Evolutionary conservation across 2,888 invertebrate genomes (phyloP).

Genomic region (Tethea ocularis): DNA sequence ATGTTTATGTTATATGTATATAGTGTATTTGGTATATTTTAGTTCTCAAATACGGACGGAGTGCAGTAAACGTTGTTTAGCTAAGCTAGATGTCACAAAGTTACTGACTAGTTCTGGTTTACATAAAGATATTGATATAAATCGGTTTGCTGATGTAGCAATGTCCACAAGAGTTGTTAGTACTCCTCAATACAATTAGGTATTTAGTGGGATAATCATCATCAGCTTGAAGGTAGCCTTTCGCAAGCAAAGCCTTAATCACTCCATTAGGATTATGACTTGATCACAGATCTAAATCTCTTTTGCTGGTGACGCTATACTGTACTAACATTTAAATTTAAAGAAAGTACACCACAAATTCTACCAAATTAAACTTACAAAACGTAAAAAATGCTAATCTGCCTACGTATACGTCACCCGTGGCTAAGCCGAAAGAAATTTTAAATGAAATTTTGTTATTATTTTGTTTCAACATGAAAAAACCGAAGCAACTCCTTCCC

Average conservation of each 20-base stretch:
- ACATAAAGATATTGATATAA: not conserved
- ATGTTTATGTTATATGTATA: not conserved
- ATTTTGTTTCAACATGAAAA: not conserved
- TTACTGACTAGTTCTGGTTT: not conserved
- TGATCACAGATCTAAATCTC: not conserved
- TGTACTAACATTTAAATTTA: not conserved
- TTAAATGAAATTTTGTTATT: slow-evolving; percentile 2
- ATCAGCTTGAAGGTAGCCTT: not conserved
- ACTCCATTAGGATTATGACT: not conserved
- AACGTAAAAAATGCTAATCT: not conserved
- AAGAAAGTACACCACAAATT: not conserved
- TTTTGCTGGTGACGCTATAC: not conserved
- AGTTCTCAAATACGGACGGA: too few species aligned
- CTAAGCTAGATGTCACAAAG: not conserved
- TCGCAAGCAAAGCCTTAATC: not conserved
- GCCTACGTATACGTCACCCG: not conserved
- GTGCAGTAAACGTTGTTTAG: not conserved
- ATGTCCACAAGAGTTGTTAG: not conserved
- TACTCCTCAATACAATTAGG: not conserved
- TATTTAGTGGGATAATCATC: not conserved
- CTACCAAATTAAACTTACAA: not conserved
- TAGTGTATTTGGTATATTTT: too few species aligned
- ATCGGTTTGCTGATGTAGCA: not conserved
- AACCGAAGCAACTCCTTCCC: not conserved
- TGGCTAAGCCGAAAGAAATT: not conserved